A percentile compares a stretch with the other conserved stretches of the same genome.
Conservation (phyloP, 1,140 invertebrate species). For the Plectrocnemia conspersa region DNA sequence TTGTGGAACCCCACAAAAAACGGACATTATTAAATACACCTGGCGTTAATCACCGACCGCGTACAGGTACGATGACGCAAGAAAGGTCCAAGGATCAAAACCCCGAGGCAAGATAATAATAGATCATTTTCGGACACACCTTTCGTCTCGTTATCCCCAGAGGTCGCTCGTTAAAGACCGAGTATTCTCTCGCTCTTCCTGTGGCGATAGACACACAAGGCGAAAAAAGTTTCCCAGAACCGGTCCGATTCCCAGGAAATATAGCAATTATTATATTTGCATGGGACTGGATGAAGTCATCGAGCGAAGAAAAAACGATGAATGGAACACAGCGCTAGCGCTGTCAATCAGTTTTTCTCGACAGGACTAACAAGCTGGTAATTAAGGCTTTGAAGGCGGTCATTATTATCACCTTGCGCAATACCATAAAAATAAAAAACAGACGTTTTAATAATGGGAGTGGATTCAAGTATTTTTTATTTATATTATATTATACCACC, state of each 20-base stretch:
- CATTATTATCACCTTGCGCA: too few species aligned
- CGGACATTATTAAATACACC: not conserved
- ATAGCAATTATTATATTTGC: too few species aligned
- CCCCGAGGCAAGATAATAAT: constrained; percentile 19
- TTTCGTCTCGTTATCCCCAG: constrained; percentile 15
- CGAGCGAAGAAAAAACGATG: too few species aligned
- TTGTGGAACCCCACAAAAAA: not conserved
- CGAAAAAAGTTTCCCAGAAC: not conserved
- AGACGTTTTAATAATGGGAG: too few species aligned
- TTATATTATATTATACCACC: too few species aligned
- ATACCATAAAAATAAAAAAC: too few species aligned
- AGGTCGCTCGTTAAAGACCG: constrained; percentile 19
- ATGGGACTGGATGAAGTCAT: not conserved
- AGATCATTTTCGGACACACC: constrained; percentile 23
- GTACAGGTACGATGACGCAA: constrained; percentile 20
- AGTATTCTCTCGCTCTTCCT: constrained; percentile 16
- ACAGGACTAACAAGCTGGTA: too few species aligned
- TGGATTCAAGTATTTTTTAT: too few species aligned
- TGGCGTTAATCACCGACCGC: constrained; percentile 11
- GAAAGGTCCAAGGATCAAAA: constrained; percentile 1
- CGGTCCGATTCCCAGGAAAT: not conserved
- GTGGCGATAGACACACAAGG: not conserved
- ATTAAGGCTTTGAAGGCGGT: too few species aligned
- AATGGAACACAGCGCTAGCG: too few species aligned
- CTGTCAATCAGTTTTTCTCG: too few species aligned